These are phyloP conservation scores for Theonella swinhoei DNA, from an alignment of 37 sponge, comb jelly and placozoan genomes.

Conservation along the genomic window DNA sequence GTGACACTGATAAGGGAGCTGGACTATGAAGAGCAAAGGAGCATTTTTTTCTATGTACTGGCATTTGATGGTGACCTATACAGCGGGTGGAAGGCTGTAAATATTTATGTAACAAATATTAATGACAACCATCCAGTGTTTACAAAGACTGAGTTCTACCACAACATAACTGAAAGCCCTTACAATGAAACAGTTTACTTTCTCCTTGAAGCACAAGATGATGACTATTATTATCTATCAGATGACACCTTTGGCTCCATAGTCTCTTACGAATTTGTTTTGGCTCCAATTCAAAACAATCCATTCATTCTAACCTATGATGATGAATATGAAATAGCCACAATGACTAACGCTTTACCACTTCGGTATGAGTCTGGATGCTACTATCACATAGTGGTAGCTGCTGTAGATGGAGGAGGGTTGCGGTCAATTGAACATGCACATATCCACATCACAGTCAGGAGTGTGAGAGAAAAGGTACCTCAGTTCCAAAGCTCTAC, in stretches of 20 bases:
- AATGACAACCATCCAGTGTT: slow-evolving; percentile 38
- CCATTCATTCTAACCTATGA: slow-evolving; percentile 34
- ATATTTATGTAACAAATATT: slow-evolving; percentile 2
- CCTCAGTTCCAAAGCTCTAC: slow-evolving; percentile 14
- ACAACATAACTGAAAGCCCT: slow-evolving; percentile 38
- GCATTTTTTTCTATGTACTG: slow-evolving; percentile 6
- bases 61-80: slow-evolving; percentile 34
- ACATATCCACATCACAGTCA: slow-evolving; percentile 17
- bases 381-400: slow-evolving; percentile 4
- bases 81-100: slow-evolving; percentile 7
- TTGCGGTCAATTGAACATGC: slow-evolving; percentile 25
- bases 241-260: slow-evolving; percentile 18
- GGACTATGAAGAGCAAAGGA: slow-evolving; percentile 16
- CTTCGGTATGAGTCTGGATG: slow-evolving; percentile 53
- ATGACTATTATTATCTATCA: slow-evolving; percentile 8
- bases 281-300: slow-evolving; percentile 31
- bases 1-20: not conserved
- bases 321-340: slow-evolving; percentile 19
- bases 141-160: not conserved
- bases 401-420: slow-evolving; percentile 50
- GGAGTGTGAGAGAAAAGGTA: slow-evolving; percentile 39
- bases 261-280: slow-evolving; percentile 32
- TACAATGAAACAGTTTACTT: not conserved
- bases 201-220: slow-evolving; percentile 31
- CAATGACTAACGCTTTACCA: slow-evolving; percentile 22